These are phyloP conservation scores for Fragum sueziense DNA, from an alignment of 2,888 invertebrate genomes.

Conservation along the genomic window DNA sequence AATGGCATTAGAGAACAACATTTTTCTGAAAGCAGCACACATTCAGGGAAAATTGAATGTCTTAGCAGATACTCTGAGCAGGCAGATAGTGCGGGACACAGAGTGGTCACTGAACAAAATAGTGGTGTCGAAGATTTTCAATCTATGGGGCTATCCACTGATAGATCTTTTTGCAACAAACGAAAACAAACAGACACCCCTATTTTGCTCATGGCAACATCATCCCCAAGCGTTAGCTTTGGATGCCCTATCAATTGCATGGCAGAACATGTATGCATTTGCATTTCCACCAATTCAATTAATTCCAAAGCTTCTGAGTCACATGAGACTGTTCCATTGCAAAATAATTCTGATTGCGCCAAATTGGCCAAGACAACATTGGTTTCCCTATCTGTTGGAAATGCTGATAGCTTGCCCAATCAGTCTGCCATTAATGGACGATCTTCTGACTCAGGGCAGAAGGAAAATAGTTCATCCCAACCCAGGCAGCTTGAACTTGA, in stretches of 20 bases:
- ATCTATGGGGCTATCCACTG: conserved; percentile 25
- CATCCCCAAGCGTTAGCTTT: conserved; percentile 41
- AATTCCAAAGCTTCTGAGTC: conserved; percentile 24
- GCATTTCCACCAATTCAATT: conserved; percentile 35
- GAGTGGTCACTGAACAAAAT: conserved; percentile 45
- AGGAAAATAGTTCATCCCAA: conserved; percentile 48
- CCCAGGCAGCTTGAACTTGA: conserved; percentile 35
- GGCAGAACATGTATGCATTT: conserved; percentile 43
- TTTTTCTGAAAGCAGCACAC: conserved; percentile 42
- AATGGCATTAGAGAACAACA: conserved; percentile 20
- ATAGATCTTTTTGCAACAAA: conserved; percentile 50
- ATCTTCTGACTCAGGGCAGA: conserved; percentile 41
- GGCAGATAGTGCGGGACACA: conserved; percentile 26
- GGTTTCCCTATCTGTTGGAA: conserved; percentile 27
- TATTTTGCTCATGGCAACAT: conserved; percentile 45
- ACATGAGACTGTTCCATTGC: conserved; percentile 45
- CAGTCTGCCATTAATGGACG: conserved; percentile 22
- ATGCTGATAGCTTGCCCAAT: conserved; percentile 28
- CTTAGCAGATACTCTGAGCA: conserved; percentile 39
- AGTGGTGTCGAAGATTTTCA: conserved; percentile 23
- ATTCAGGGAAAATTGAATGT: conserved; percentile 40
- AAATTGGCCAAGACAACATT: conserved; percentile 45
- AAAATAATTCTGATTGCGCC: conserved; percentile 56
- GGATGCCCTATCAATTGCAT: conserved; percentile 48
- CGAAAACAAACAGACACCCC: conserved; percentile 33